Evolutionary conservation across 2,797 vertebrate species (phyloP).

Genomic region (Centroberyx gerrardi): DNA sequence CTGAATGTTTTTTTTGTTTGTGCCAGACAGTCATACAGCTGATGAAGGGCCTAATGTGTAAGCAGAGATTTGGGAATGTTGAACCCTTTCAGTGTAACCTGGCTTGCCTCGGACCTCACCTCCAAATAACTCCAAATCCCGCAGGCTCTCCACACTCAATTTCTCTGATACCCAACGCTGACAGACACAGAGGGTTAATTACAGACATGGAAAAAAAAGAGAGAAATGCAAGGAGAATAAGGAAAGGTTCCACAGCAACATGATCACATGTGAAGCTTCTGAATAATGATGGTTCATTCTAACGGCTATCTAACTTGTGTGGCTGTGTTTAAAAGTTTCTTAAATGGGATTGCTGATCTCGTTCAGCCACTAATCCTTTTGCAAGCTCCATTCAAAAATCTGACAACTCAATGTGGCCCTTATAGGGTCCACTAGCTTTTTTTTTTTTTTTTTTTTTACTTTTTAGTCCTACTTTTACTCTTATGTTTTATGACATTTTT

Average conservation of each 20-base stretch:
- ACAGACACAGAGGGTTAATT: conserved; percentile 65
- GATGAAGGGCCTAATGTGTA: conserved; percentile 8
- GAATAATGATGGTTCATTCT: neutral
- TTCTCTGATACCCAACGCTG: conserved; percentile 99
- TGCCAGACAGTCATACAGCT: neutral
- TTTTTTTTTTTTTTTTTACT: too few relatives aligned
- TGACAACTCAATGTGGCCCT: too few relatives aligned
- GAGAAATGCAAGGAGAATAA: conserved; percentile 63
- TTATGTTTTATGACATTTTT: too few relatives aligned
- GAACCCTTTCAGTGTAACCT: conserved; percentile 17
- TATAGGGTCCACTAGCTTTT: too few relatives aligned
- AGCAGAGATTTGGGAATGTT: conserved; percentile 29
- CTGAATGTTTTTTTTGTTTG: conserved; percentile 11
- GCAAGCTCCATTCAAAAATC: too few relatives aligned
- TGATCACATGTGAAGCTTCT: neutral
- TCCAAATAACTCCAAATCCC: conserved; percentile 98
- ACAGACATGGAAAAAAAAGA: conserved; percentile 54
- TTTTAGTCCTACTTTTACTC: too few relatives aligned
- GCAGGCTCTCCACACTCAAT: conserved; percentile 98
- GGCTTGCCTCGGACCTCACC: conserved; percentile 85
- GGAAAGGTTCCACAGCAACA: conserved; percentile 43
- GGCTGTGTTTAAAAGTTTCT: neutral
- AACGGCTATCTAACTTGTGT: neutral
- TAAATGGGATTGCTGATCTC: neutral
- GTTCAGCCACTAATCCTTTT: too few relatives aligned